Evolutionary conservation across 2,888 invertebrate species (phyloP).

Genomic region (Conomelus anceps): DNA sequence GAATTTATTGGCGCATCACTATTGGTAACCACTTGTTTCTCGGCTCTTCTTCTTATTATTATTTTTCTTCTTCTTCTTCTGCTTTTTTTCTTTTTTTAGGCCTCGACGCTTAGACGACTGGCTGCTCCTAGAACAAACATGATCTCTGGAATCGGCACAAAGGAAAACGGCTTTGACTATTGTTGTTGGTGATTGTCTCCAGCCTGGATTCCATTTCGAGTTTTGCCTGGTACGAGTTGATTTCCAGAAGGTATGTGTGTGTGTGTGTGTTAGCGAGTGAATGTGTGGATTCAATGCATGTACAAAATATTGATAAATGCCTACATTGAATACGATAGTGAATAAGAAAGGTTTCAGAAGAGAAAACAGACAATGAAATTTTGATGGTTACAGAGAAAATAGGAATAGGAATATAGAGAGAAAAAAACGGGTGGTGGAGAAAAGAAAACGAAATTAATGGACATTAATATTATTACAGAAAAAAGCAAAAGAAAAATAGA

Average conservation of each 20-base stretch:
- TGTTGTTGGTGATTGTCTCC: not conserved
- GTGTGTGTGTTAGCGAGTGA: not conserved
- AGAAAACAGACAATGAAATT: too few relatives aligned
- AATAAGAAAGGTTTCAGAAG: too few relatives aligned
- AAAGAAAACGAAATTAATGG: too few relatives aligned
- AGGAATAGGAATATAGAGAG: too few relatives aligned
- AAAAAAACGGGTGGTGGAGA: too few relatives aligned
- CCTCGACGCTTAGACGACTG: not conserved
- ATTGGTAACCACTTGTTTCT: not conserved
- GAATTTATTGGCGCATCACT: not conserved
- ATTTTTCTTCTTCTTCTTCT: constrained; percentile 19
- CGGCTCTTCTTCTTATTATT: not conserved
- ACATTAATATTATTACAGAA: too few relatives aligned
- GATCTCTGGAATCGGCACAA: not conserved
- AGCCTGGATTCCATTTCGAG: not conserved
- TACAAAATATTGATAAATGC: too few relatives aligned
- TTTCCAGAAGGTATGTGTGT: not conserved
- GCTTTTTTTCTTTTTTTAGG: constrained; percentile 24
- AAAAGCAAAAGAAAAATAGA: too few relatives aligned
- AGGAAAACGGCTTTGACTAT: not conserved
- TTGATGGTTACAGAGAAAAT: too few relatives aligned
- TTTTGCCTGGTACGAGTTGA: not conserved
- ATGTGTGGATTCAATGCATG: not conserved
- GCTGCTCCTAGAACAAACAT: not conserved
- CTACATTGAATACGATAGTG: too few relatives aligned